Percentiles rank a stretch among this genome's conserved stretches.
These are phyloP conservation scores for Odocoileus virginianus DNA, from an alignment of 2,113 vertebrate genomes.

Conservation along the genomic window DNA sequence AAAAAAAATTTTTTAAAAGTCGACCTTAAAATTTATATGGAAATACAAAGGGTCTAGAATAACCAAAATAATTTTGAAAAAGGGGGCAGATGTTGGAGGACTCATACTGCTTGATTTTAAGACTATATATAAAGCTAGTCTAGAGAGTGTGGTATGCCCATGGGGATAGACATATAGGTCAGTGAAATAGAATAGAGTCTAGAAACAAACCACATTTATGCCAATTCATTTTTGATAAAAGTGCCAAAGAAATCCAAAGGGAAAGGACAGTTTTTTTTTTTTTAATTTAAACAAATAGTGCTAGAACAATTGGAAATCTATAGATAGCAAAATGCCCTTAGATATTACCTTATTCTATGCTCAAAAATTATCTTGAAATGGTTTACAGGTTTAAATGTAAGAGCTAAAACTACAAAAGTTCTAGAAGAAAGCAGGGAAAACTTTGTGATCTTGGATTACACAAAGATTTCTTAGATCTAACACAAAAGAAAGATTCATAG, in stretches of 20 bases:
- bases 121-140: not conserved
- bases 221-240: not conserved
- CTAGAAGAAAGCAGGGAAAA: not conserved
- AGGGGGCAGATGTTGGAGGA: not conserved
- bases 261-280: not conserved
- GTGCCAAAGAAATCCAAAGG: not conserved
- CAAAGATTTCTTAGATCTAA: not conserved
- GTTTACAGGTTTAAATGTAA: not conserved
- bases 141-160: not conserved
- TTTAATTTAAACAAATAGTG: not conserved
- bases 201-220: not conserved
- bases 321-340: not conserved
- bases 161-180: not conserved
- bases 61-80: not conserved
- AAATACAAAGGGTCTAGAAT: not conserved
- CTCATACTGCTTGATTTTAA: not conserved
- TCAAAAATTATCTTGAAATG: not conserved
- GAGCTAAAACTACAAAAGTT: not conserved
- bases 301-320: not conserved
- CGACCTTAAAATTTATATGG: not conserved
- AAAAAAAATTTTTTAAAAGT: not conserved
- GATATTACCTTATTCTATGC: not conserved
- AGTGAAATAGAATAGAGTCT: not conserved
- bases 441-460: not conserved
- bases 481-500: not conserved